These are phyloP conservation scores for Motacilla tschutschensis DNA, from an alignment of 2,113 vertebrate genomes.

Conservation along the genomic window DNA sequence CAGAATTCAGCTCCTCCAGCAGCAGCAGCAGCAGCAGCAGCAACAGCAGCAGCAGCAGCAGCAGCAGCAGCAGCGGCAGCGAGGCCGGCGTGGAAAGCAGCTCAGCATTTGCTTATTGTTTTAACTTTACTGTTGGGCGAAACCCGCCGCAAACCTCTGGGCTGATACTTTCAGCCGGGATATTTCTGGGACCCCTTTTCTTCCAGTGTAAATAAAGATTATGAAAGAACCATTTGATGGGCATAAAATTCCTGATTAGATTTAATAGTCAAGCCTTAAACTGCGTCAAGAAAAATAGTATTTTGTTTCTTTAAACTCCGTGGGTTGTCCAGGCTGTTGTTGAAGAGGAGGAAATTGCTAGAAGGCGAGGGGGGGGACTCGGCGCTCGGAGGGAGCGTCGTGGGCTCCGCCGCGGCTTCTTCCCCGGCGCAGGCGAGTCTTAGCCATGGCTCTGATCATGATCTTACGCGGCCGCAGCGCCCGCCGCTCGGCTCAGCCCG, in stretches of 20 bases:
- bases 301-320: conserved; percentile 45
- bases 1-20: neutral
- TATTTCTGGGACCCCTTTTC: conserved; percentile 62
- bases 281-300: conserved; percentile 42
- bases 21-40: neutral
- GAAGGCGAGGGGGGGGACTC: conserved; percentile 10
- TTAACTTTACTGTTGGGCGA: conserved; percentile 4
- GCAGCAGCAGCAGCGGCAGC: neutral
- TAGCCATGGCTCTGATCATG: conserved; percentile 64
- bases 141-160: neutral
- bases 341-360: conserved; percentile 48
- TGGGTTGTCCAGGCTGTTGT: conserved; percentile 48
- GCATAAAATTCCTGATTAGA: conserved; percentile 76
- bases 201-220: conserved; percentile 70
- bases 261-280: conserved; percentile 34
- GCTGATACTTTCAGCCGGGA: neutral
- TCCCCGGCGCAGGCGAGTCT: conserved; percentile 31
- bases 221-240: conserved; percentile 67
- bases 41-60: neutral
- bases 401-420: conserved; percentile 41
- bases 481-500: neutral
- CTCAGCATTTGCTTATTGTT: neutral
- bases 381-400: neutral
- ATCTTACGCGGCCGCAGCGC: neutral
- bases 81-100: neutral